phyloP scores from a whole-genome alignment of 2,113 vertebrate genomes.

The Siniperca chuatsi region DNA sequence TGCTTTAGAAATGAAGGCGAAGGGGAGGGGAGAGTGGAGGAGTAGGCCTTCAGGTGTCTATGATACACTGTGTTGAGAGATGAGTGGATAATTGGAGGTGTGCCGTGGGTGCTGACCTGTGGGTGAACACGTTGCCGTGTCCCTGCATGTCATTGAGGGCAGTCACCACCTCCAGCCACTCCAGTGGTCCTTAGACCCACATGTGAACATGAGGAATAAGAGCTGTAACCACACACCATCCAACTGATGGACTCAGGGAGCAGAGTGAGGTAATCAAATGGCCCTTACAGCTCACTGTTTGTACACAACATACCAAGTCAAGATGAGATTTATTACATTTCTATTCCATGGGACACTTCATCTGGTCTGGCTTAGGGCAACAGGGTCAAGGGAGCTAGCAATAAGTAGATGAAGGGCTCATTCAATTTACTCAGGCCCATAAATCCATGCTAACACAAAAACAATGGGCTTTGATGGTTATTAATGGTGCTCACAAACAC shows the following conservation, averaged over 20 bases:
- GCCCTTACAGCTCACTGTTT: conserved; percentile 20
- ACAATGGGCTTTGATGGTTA: conserved; percentile 59
- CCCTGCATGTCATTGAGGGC: conserved; percentile 60
- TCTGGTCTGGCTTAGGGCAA: conserved; percentile 60
- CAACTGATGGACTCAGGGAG: conserved; percentile 45
- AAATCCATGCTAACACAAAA: conserved; percentile 58
- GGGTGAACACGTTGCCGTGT: conserved; percentile 32
- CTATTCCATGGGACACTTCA: conserved; percentile 74
- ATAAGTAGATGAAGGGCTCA: conserved; percentile 66
- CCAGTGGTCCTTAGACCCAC: neutral
- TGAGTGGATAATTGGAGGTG: conserved; percentile 77
- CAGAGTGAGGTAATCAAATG: conserved; percentile 60
- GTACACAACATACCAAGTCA: conserved; percentile 45
- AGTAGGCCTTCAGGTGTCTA: conserved; percentile 62
- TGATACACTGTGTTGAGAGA: conserved; percentile 64
- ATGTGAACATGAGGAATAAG: conserved; percentile 35
- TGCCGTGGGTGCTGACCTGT: conserved; percentile 33
- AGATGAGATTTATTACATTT: conserved; percentile 79
- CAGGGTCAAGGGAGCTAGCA: conserved; percentile 55
- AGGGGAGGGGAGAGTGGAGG: conserved; percentile 16
- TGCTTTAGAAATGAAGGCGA: conserved; percentile 71
- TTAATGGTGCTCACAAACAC: conserved; percentile 60
- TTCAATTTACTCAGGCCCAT: conserved; percentile 63
- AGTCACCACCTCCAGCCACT: conserved; percentile 36
- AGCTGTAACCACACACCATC: conserved; percentile 26